Conservation (phyloP, 2,888 invertebrate genomes). For the Drosophila bunnanda region DNA sequence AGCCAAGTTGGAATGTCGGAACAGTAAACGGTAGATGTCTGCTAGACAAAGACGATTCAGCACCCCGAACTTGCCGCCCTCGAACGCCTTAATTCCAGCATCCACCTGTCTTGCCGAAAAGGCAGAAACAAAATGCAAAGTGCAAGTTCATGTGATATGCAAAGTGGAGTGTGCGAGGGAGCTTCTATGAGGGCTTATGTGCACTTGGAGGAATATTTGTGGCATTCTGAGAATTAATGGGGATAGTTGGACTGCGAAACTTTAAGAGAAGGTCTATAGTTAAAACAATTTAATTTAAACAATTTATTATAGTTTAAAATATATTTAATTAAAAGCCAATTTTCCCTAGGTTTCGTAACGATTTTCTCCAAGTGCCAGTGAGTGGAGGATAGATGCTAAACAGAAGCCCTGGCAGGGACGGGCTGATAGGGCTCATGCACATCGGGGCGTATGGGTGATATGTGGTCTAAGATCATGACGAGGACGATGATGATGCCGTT, state of each 20-base stretch:
- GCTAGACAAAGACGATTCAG: conserved; percentile 56
- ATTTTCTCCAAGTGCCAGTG: conserved; percentile 3
- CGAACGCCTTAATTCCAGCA: conserved; percentile 24
- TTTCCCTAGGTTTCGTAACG: accelerated
- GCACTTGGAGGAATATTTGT: conserved; percentile 1
- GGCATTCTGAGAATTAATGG: not conserved
- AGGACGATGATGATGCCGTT: conserved; percentile 19
- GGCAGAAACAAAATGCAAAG: conserved; percentile 59
- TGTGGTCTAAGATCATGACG: conserved; percentile 29
- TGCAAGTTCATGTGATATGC: conserved; percentile 78
- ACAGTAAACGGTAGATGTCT: conserved; percentile 75
- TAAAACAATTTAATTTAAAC: too few species aligned
- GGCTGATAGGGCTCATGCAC: conserved; percentile 53
- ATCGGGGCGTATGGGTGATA: conserved; percentile 32
- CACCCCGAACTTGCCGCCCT: conserved; percentile 3
- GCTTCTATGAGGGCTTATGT: conserved; percentile 24
- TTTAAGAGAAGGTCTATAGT: not conserved
- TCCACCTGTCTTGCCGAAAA: conserved; percentile 36
- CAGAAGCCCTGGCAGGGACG: conserved; percentile 28
- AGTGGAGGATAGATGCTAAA: conserved; percentile 21
- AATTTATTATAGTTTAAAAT: not conserved
- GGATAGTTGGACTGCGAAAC: accelerated
- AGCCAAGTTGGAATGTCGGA: conserved; percentile 71
- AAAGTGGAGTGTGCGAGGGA: conserved; percentile 60
- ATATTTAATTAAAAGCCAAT: not conserved